Evolutionary conservation across 2,113 vertebrate species (phyloP).

Genomic region (Festucalex cinctus): DNA sequence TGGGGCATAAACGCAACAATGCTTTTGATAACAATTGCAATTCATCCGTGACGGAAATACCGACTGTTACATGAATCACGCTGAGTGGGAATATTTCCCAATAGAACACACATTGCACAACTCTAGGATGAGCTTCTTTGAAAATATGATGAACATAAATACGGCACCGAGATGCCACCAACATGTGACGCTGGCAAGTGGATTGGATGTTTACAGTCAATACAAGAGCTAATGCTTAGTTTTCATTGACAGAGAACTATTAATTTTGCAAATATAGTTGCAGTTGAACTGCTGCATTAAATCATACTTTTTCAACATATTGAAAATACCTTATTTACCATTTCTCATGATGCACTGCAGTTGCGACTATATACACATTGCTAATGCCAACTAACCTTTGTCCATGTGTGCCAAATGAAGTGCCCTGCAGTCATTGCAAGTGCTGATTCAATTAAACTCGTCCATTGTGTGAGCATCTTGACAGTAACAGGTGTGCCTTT

Average conservation of each 20-base stretch:
- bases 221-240: neutral
- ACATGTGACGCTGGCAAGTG: conserved; percentile 16
- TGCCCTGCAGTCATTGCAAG: neutral
- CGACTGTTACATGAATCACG: neutral
- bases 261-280: neutral
- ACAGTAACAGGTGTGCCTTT: conserved; percentile 13
- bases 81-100: conserved; percentile 18
- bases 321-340: neutral
- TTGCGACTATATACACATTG: neutral
- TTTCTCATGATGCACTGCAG: neutral
- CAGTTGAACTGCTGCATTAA: neutral
- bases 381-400: neutral
- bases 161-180: conserved; percentile 15
- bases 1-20: neutral
- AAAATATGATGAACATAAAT: neutral
- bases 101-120: conserved; percentile 3
- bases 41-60: conserved; percentile 4
- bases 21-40: neutral
- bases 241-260: neutral
- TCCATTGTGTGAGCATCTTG: conserved; percentile 8
- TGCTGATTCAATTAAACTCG: conserved; percentile 23
- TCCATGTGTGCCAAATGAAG: neutral
- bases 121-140: neutral
- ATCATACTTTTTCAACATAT: neutral
- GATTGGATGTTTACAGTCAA: neutral